Percentiles rank a stretch among this genome's conserved stretches.
Evolutionary conservation across 2,797 vertebrate species (phyloP).

Genomic region (Halcyon chelicuti): DNA sequence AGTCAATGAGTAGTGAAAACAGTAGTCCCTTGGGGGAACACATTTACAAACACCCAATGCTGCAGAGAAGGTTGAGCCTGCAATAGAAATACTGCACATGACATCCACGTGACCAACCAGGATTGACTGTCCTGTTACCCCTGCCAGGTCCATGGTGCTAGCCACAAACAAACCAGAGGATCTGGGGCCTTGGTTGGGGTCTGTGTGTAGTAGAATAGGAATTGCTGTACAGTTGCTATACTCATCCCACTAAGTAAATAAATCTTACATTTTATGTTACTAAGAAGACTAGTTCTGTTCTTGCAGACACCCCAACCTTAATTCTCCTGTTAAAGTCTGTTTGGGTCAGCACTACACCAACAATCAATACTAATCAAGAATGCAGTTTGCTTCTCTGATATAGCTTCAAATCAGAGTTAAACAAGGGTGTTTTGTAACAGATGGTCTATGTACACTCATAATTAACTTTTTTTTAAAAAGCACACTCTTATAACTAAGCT

Average conservation of each 20-base stretch:
- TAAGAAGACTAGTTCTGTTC: not conserved
- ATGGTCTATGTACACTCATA: not conserved
- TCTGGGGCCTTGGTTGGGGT: fast-evolving
- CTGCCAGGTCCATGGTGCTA: not conserved
- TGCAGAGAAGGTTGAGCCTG: not conserved
- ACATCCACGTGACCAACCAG: not conserved
- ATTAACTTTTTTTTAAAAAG: not conserved
- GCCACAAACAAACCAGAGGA: not conserved
- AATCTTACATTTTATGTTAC: not conserved
- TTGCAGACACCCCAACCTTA: not conserved
- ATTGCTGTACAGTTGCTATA: not conserved
- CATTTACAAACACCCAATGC: not conserved
- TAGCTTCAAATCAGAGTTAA: not conserved
- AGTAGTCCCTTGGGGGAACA: not conserved
- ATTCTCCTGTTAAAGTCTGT: not conserved
- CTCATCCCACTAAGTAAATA: not conserved
- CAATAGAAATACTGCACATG: fast-evolving
- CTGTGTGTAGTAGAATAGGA: not conserved
- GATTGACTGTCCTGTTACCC: not conserved
- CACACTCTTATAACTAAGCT: not conserved
- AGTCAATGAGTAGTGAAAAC: not conserved
- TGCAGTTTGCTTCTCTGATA: not conserved
- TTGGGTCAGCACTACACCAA: not conserved
- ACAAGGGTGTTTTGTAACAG: not conserved
- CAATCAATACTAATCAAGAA: slow-evolving; percentile 42